Conservation (phyloP, 2,113 vertebrate species). For the Pseudorectes ferrugineus region DNA sequence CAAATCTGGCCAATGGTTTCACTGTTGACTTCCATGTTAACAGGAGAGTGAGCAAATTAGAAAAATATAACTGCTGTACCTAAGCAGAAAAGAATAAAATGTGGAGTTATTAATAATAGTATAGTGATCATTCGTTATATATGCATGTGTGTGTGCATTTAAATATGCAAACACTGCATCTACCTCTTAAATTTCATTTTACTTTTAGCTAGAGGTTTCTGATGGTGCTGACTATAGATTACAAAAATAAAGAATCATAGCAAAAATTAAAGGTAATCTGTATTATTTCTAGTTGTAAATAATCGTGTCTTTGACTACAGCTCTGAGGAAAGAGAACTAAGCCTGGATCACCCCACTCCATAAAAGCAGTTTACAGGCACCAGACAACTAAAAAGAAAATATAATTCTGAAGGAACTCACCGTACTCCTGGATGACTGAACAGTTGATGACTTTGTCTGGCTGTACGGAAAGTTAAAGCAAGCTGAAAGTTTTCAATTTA, state of each 20-base stretch:
- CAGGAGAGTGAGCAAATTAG: neutral
- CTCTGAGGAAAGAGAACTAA: neutral
- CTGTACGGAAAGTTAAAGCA: neutral
- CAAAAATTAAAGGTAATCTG: neutral
- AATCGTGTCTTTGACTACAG: neutral
- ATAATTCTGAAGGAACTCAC: neutral
- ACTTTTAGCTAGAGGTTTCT: neutral
- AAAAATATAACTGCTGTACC: neutral
- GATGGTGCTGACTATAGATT: neutral
- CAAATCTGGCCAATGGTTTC: neutral
- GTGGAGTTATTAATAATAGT: neutral
- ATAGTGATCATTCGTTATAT: neutral
- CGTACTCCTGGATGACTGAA: neutral
- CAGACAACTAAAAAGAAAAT: neutral
- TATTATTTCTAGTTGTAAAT: neutral
- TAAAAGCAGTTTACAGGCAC: neutral
- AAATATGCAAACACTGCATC: neutral
- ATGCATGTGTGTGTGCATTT: neutral
- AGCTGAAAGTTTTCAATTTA: slow-evolving; percentile 43
- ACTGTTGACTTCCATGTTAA: neutral
- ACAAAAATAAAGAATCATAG: neutral
- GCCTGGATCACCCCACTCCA: neutral
- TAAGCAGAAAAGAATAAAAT: neutral
- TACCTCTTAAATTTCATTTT: neutral
- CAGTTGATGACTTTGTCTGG: neutral